Base-by-base conservation (phyloP, 2,113 vertebrate genomes). In the Aegotheles bennettii region DNA sequence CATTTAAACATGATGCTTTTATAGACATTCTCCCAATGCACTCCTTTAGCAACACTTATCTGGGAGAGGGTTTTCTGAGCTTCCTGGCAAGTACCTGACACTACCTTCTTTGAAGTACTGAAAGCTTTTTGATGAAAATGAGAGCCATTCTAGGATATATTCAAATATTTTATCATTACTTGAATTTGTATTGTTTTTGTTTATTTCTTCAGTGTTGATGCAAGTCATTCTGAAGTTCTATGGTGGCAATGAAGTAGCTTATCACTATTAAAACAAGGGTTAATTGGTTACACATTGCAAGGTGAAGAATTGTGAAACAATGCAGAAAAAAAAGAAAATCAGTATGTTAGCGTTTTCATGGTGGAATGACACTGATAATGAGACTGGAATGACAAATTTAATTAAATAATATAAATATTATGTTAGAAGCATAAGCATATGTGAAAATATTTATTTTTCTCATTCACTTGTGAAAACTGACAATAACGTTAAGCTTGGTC, bases 401-500 rank as follows among this genome's bases (percentile, higher is more conserved):
- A 92, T 91, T 79, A 84, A 64, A 86, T 92, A 83, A 83, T 84
- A 64, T 79, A 64, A 93, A 94, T 89, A 94, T 93, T 87, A 67
- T 83, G 13, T 77, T 86, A 86, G 79, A 80, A 50, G 24, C 25
- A 61, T 60, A 91, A 81, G 36, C 17, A 5, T 65, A 83, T 87
- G 47, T 56, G 35, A 63, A 90, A 94, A 80, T 96, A 90, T 80
- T 91, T 93, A 50, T 83, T 88, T 95, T 92, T 94, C 78, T 90
- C 33, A 67, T 82, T 94, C 65, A 57, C 7, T 60, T 69, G 16
- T 68, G 61, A 76, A 82, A 93, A 82, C 25, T 83, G 43, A 79
- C 47, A 95, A 91, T 38, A 92, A 9, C 23, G 63, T 94, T 95
- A 94, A 94, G 26, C 82, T 96, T 96, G 74, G 61, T 94, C 83